Percentiles rank a stretch among this genome's conserved stretches.
phyloP scores from a whole-genome alignment of 2,113 vertebrate species.

The Microcebus ravelobensis region DNA sequence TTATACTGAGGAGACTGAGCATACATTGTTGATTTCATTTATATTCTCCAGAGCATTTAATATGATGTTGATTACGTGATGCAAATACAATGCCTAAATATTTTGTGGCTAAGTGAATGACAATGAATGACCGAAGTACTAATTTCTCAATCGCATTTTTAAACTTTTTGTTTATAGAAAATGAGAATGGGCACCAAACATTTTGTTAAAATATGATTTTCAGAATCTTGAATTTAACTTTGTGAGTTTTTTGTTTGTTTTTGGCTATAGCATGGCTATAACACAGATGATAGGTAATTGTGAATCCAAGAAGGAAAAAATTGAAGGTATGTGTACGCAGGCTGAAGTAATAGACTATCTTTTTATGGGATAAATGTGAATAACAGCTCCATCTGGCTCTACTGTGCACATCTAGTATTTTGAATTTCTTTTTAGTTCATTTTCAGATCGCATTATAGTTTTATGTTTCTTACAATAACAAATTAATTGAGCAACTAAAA shows the following conservation, averaged over 20 bases:
- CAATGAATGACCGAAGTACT: neutral
- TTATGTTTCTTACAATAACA: constrained; percentile 43
- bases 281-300: neutral
- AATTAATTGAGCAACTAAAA: constrained; percentile 53
- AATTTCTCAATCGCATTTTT: neutral
- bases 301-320: constrained; percentile 50
- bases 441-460: constrained; percentile 34
- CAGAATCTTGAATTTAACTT: neutral
- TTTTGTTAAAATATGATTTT: constrained; percentile 8
- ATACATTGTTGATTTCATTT: neutral
- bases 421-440: constrained; percentile 18
- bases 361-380: neutral
- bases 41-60: neutral
- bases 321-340: neutral
- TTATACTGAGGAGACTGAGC: neutral
- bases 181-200: neutral
- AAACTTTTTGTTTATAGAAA: neutral
- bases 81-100: neutral
- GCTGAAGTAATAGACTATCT: neutral
- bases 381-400: neutral
- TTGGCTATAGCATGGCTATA: neutral
- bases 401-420: neutral
- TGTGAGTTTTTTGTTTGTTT: neutral
- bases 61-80: neutral
- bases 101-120: neutral